These are phyloP conservation scores for Steinernema scapterisci DNA, from an alignment of 2,888 invertebrate genomes.

Conservation along the genomic window DNA sequence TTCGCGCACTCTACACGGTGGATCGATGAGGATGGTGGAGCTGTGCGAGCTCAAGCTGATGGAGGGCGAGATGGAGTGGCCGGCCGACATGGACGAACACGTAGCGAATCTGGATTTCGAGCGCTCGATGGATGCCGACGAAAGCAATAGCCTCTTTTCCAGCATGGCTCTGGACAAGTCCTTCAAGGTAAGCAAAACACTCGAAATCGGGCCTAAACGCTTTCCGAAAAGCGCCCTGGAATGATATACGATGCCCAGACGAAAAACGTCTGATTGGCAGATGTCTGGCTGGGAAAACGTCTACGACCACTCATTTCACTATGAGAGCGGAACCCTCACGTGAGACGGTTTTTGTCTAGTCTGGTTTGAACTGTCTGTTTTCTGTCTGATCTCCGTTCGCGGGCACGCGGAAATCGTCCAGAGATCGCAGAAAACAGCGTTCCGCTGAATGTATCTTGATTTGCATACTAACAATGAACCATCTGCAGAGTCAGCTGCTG, in stretches of 20 bases:
- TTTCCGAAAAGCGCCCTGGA: too few relatives aligned
- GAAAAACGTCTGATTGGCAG: too few relatives aligned
- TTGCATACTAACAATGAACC: slow-evolving; percentile 19
- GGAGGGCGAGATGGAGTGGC: slow-evolving; percentile 55
- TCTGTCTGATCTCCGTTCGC: too few relatives aligned
- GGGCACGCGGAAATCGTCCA: too few relatives aligned
- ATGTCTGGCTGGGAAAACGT: too few relatives aligned
- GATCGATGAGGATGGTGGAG: slow-evolving; percentile 46
- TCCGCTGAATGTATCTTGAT: neutral
- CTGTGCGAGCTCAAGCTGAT: slow-evolving; percentile 49
- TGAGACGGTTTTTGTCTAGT: too few relatives aligned
- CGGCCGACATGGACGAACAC: slow-evolving; percentile 64
- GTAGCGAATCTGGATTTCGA: slow-evolving; percentile 67
- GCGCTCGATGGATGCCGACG: slow-evolving; percentile 38
- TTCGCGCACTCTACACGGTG: slow-evolving; percentile 27
- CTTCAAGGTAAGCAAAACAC: slow-evolving; percentile 18
- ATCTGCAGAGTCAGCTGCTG: slow-evolving; percentile 41
- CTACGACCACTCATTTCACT: too few relatives aligned
- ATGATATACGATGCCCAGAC: too few relatives aligned
- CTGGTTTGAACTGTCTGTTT: too few relatives aligned
- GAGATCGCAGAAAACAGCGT: neutral
- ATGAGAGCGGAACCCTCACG: too few relatives aligned
- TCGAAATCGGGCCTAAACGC: too few relatives aligned
- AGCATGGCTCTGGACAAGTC: slow-evolving; percentile 14
- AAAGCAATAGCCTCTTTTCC: slow-evolving; percentile 47